Conservation (phyloP, 1,140 invertebrate genomes). For the Eumeta japonica region DNA sequence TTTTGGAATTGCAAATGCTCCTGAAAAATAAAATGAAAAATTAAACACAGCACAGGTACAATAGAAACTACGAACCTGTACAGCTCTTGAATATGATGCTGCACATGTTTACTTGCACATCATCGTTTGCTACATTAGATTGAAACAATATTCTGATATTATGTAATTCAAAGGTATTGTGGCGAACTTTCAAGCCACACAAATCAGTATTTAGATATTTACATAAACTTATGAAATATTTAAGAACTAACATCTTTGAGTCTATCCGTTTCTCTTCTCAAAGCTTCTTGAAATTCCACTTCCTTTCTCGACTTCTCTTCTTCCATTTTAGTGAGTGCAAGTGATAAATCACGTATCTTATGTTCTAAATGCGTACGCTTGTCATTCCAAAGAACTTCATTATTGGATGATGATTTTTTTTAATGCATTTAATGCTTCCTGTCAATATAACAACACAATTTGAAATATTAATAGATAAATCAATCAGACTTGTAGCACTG, state of each 20-base stretch:
- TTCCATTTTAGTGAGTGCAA: constrained; percentile 54
- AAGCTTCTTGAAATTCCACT: constrained; percentile 30
- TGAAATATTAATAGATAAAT: no score
- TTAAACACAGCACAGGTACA: no score
- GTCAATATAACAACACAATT: no score
- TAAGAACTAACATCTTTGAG: constrained; percentile 21
- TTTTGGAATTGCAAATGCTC: constrained; percentile 44
- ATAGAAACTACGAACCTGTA: no score
- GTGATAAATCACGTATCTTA: constrained; percentile 55
- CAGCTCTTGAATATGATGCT: no score
- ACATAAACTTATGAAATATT: background rate
- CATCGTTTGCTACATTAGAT: no score
- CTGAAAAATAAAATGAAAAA: constrained; percentile 27
- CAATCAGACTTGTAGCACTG: no score
- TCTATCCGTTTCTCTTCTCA: constrained; percentile 38
- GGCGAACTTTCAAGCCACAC: no score
- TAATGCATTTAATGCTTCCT: constrained; percentile 28
- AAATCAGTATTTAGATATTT: no score
- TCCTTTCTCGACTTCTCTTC: constrained; percentile 56
- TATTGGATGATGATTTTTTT: constrained; percentile 28
- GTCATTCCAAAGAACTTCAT: constrained; percentile 49
- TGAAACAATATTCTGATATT: no score
- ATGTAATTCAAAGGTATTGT: no score
- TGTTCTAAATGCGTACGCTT: constrained; percentile 53
- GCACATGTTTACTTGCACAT: no score